phyloP scores from a whole-genome alignment of 2,888 invertebrate species.

The Torymus auratus region DNA sequence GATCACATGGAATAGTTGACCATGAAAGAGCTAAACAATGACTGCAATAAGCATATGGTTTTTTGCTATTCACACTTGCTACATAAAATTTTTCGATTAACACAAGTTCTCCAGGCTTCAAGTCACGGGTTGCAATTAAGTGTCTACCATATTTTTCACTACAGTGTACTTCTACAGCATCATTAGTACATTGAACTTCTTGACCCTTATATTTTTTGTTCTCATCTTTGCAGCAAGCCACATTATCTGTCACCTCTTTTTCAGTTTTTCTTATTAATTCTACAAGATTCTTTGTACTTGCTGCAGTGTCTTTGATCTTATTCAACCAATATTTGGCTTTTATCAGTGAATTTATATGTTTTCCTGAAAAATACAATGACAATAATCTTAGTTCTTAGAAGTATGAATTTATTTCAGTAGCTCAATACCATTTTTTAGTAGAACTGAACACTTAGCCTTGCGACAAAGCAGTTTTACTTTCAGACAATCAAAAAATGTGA shows the following conservation, averaged over 20 bases:
- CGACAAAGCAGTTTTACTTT: constrained; percentile 35
- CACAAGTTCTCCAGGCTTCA: constrained; percentile 86
- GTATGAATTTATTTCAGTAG: neutral
- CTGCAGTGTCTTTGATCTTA: neutral
- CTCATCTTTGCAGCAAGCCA: neutral
- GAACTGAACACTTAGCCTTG: constrained; percentile 1
- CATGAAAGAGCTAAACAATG: constrained; percentile 81
- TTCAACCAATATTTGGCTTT: constrained; percentile 32
- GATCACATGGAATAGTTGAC: constrained; percentile 81
- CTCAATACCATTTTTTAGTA: neutral
- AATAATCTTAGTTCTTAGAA: neutral
- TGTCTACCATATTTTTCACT: constrained; percentile 20
- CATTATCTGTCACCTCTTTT: neutral
- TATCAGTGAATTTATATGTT: neutral
- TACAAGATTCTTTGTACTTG: neutral
- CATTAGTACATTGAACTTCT: neutral
- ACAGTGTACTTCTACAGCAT: neutral
- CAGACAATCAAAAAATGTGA: neutral
- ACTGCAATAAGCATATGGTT: constrained; percentile 81
- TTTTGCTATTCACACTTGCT: constrained; percentile 79
- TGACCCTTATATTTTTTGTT: neutral
- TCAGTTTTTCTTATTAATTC: constrained; percentile 9
- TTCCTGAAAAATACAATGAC: neutral
- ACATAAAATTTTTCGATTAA: constrained; percentile 87
- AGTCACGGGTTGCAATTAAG: constrained; percentile 82